Conservation (phyloP, 1,140 invertebrate genomes). For the Zaprionus nigranus region DNA sequence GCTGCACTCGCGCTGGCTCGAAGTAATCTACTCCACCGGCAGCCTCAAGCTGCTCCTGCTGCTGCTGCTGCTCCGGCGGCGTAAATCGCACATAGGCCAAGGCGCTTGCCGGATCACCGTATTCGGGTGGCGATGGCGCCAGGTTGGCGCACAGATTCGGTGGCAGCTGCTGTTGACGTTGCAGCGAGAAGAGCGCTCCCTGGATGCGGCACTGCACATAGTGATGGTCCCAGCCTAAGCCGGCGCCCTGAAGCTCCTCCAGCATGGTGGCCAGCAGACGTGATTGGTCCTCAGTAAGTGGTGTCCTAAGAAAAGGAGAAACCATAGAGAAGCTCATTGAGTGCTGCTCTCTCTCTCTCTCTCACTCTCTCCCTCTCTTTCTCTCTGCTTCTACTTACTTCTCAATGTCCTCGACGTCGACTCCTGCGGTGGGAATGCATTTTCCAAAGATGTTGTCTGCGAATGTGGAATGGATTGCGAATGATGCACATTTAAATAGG, state of each 20-base stretch:
- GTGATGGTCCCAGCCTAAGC: constrained; percentile 84
- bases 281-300: constrained; percentile 82
- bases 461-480: constrained; percentile 16
- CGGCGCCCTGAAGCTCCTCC: constrained; percentile 83
- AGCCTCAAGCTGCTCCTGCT: constrained; percentile 85
- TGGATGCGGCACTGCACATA: constrained; percentile 84
- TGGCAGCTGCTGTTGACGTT: constrained; percentile 76
- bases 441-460: constrained; percentile 93
- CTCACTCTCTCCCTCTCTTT: background rate
- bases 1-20: constrained; percentile 43
- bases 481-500: constrained; percentile 55
- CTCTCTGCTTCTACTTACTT: constrained; percentile 84
- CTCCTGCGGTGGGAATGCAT: constrained; percentile 88
- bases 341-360: background rate
- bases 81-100: constrained; percentile 92
- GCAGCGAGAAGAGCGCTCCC: constrained; percentile 72
- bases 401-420: constrained; percentile 87
- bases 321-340: background rate
- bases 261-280: constrained; percentile 81
- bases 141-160: constrained; percentile 79
- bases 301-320: constrained; percentile 52
- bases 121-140: constrained; percentile 67
- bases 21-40: constrained; percentile 88
- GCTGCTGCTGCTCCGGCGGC: constrained; percentile 87
- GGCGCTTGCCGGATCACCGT: constrained; percentile 87